Evolutionary conservation across 2,113 vertebrate species (phyloP).

Genomic region (Ascaphus truei): DNA sequence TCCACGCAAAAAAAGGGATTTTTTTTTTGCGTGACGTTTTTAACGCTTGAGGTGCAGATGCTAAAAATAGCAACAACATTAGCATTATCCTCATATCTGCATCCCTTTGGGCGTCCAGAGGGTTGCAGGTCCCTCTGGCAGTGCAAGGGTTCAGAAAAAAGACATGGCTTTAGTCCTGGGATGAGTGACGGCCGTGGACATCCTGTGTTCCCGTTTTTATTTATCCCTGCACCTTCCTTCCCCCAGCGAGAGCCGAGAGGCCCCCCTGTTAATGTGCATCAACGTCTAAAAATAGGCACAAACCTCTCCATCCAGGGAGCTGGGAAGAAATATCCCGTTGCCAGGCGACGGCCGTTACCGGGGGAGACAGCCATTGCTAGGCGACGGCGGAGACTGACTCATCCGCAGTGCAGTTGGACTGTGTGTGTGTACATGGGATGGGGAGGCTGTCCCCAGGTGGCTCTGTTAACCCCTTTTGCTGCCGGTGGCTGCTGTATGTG

Average conservation of each 20-base stretch:
- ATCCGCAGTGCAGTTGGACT: constrained; percentile 51
- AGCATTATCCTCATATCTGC: too few species aligned
- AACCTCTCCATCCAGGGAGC: constrained; percentile 23
- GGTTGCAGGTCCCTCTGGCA: too few species aligned
- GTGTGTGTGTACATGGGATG: background rate
- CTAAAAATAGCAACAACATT: too few species aligned
- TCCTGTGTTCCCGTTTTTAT: too few species aligned
- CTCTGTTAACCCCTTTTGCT: background rate
- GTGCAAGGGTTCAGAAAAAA: too few species aligned
- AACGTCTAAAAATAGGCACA: constrained; percentile 16
- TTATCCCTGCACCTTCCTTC: background rate
- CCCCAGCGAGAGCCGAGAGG: background rate
- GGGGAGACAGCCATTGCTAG: constrained; percentile 67
- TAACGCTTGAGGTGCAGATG: too few species aligned
- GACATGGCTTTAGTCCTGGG: too few species aligned
- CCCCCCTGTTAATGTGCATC: background rate
- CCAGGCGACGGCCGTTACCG: constrained; percentile 65
- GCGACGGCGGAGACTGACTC: constrained; percentile 57
- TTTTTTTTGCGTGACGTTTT: too few species aligned
- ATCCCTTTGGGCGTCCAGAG: too few species aligned
- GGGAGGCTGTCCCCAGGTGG: background rate
- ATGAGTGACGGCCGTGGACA: too few species aligned
- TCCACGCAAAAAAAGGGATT: too few species aligned
- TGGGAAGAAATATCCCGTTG: constrained; percentile 64
- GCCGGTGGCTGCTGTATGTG: background rate